Base-by-base conservation (phyloP, 2,113 vertebrate genomes). In the Fulica atra region DNA sequence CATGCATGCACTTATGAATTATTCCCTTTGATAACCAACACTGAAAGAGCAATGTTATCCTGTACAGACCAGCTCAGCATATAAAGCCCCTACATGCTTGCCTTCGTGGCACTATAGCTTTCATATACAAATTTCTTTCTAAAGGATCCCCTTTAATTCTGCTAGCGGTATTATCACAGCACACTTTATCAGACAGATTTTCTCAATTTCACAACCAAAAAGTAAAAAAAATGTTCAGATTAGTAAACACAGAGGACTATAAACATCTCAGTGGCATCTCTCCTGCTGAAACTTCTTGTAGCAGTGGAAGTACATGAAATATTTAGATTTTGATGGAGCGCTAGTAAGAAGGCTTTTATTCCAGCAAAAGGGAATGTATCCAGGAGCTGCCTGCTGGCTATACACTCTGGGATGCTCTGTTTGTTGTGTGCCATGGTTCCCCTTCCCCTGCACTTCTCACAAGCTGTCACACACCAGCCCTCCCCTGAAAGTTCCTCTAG, bases 381-480 rank as follows among this genome's bases (percentile, higher is more conserved):
- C 89, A 93, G 93, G 80, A 97, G 86, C 92, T 95, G 66, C 94
- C 97, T 97, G 81, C 92, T 96, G 92, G 95, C 95, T 91, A 57
- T 51, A 71, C 50, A 66, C 6, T 3, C 72, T 91, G 77, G 35
- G 71, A 88, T 18, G 33, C 31, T 91, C 63, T 70, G 14, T 83
- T 86, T 96, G 59, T 88, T 97, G 80, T 89, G 82, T 70, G 64
- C 78, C 31, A 24, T 60, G 56, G 44, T 81, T 94, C 48, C 57
- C 78, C 59, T 92, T 71, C 28, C 88, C 16, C 38, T 76, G 16
- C 16, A 36, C 19, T 85, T 96, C 93, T 95, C 92, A 86, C 6
- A 38, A 96, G 79, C 54, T 94, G 77, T 96, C 91, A 91, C 33
- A 88, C 38, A 81, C 60, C 38, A 87, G 28, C 46, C 72, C 29